These are phyloP conservation scores for Tridacna gigas DNA, from an alignment of 2,888 invertebrate species.

Conservation along the genomic window DNA sequence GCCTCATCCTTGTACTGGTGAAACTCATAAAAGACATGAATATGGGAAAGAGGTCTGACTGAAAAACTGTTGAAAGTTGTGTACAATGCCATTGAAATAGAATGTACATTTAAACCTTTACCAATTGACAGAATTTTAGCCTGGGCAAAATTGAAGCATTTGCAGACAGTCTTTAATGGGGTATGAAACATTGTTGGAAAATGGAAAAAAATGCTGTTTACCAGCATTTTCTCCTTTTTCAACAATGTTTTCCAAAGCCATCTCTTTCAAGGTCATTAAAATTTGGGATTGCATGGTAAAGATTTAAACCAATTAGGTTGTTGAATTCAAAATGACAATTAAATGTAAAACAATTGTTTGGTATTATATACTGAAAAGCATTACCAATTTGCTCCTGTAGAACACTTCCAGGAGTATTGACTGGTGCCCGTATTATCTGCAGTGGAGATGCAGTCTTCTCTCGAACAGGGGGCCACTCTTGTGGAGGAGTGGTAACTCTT, in stretches of 20 bases:
- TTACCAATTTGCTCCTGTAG: conserved; percentile 65
- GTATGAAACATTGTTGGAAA: no score
- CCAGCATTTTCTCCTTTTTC: neutral
- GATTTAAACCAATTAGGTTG: no score
- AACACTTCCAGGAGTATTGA: conserved; percentile 65
- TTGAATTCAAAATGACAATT: neutral
- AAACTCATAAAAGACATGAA: no score
- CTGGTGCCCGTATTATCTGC: conserved; percentile 66
- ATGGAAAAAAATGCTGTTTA: neutral
- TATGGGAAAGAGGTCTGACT: no score
- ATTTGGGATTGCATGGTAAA: neutral
- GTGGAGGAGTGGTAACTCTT: conserved; percentile 45
- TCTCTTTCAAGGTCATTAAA: neutral
- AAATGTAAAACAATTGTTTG: neutral
- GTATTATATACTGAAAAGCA: neutral
- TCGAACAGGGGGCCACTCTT: conserved; percentile 48
- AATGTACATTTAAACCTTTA: no score
- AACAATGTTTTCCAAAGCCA: neutral
- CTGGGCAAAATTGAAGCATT: no score
- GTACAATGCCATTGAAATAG: no score
- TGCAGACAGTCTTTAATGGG: no score
- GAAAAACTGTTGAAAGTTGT: no score
- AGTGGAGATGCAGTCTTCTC: conserved; percentile 57
- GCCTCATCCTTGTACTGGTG: no score
- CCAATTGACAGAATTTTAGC: no score